These are phyloP conservation scores for Gibbula magus DNA, from an alignment of 2,888 invertebrate species.

Conservation along the genomic window DNA sequence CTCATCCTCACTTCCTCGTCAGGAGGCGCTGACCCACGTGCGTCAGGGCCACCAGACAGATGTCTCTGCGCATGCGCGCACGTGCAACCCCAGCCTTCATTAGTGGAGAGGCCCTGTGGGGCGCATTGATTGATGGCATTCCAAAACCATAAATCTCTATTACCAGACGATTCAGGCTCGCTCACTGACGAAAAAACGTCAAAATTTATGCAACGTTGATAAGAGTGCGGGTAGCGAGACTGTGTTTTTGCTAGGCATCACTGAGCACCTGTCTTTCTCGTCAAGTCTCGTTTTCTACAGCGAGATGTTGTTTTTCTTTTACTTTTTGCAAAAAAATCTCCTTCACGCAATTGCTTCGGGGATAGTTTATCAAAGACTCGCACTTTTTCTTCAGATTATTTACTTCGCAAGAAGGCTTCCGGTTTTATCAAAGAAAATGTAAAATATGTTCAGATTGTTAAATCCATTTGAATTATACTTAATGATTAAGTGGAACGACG, in stretches of 20 bases:
- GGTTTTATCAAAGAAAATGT: background rate
- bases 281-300: background rate
- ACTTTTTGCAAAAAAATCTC: background rate
- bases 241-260: constrained; percentile 1
- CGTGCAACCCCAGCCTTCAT: background rate
- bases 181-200: constrained; percentile 1
- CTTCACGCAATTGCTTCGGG: background rate
- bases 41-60: constrained; percentile 4
- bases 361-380: background rate
- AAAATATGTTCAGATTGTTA: background rate
- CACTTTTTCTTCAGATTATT: background rate
- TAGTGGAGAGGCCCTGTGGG: background rate
- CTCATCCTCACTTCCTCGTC: background rate
- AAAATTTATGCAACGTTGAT: constrained; percentile 18
- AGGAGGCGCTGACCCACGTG: background rate
- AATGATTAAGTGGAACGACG: no score
- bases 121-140: background rate
- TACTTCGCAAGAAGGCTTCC: background rate
- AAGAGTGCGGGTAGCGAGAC: constrained; percentile 16
- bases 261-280: constrained; percentile 20
- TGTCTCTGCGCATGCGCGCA: constrained; percentile 10
- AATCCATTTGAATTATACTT: background rate
- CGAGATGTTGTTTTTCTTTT: constrained; percentile 8
- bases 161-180: background rate
- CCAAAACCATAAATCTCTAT: constrained; percentile 18